phyloP scores from a whole-genome alignment of 2,113 vertebrate species.

The Syngnathus floridae region DNA sequence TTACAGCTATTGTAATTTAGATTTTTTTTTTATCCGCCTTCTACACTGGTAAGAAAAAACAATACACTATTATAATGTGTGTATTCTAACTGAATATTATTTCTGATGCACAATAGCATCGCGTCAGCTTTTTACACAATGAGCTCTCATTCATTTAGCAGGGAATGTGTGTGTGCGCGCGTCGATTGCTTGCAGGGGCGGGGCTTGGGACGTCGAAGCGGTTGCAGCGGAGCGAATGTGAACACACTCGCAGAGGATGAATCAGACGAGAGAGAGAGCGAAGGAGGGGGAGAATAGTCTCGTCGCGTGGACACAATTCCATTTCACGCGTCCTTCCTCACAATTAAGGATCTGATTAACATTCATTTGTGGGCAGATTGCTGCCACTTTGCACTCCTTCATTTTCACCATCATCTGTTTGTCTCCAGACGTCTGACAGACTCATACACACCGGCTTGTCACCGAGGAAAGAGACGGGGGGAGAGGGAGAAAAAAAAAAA shows the following conservation, averaged over 20 bases:
- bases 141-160: background rate
- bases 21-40: too few species aligned
- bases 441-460: conserved; percentile 25
- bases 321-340: background rate
- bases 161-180: background rate
- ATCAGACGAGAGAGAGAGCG: conserved; percentile 9
- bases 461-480: background rate
- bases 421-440: conserved; percentile 26
- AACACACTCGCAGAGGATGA: conserved; percentile 52
- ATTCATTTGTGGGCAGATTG: background rate
- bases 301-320: conserved; percentile 17
- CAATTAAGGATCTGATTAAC: background rate
- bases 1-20: too few species aligned
- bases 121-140: background rate
- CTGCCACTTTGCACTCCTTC: background rate
- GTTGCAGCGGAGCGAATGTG: conserved; percentile 38
- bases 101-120: background rate
- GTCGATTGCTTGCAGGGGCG: conserved; percentile 39
- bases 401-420: conserved; percentile 1
- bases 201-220: conserved; percentile 47
- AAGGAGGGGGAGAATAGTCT: conserved; percentile 22
- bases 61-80: too few species aligned
- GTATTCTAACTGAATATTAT: too few species aligned
- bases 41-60: too few species aligned
- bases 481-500: conserved; percentile 4